Conservation (phyloP, 2,113 vertebrate species). For the Marcusenius ussheri region DNA sequence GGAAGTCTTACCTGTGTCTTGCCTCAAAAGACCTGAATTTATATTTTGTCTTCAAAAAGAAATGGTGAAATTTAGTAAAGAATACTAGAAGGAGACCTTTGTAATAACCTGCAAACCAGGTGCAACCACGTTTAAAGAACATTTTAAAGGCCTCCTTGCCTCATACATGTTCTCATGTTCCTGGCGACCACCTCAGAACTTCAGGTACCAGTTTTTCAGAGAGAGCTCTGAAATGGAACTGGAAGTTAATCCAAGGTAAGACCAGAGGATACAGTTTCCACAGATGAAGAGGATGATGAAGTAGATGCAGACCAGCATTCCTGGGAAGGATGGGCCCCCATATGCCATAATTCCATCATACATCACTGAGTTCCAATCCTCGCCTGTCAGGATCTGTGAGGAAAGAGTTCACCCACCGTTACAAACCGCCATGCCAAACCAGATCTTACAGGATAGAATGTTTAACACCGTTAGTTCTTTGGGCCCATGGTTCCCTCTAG, state of each 20-base stretch:
- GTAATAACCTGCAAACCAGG: background rate
- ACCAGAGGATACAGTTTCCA: constrained; percentile 92
- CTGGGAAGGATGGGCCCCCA: constrained; percentile 95
- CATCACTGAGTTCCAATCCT: constrained; percentile 99
- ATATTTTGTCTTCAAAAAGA: background rate
- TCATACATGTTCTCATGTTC: background rate
- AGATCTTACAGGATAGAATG: background rate
- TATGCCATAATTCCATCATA: constrained; percentile 99
- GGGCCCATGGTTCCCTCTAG: background rate
- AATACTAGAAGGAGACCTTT: background rate
- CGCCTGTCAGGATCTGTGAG: constrained; percentile 92
- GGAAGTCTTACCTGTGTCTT: background rate
- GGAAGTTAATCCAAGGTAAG: background rate
- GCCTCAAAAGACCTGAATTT: background rate
- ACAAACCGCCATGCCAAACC: background rate
- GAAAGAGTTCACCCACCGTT: background rate
- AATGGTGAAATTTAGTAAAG: background rate
- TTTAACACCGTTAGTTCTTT: background rate
- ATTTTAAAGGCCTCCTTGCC: background rate
- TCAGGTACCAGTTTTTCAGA: background rate
- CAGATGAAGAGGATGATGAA: constrained; percentile 99
- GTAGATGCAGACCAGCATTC: constrained; percentile 99
- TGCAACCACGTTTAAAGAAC: background rate
- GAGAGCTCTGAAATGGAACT: background rate
- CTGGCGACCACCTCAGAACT: background rate